Percentiles rank a stretch among this genome's conserved stretches.
Evolutionary conservation across 1,140 invertebrate genomes (phyloP).

Genomic region (Lordiphosa stackelbergi): DNA sequence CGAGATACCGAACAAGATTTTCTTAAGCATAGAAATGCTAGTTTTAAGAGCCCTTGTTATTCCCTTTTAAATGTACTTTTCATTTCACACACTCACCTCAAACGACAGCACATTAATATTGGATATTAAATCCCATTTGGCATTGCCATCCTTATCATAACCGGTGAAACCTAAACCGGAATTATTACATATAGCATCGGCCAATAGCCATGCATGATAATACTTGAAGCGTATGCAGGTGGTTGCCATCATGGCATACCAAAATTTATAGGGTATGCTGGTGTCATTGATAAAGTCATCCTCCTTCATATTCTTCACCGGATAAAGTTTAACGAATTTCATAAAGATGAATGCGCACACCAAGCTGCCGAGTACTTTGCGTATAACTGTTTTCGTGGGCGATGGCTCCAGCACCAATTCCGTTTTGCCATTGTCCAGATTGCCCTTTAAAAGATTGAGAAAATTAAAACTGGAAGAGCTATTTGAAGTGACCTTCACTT

Average conservation of each 20-base stretch:
- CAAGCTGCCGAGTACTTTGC: conserved; percentile 82
- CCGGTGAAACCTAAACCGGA: conserved; percentile 95
- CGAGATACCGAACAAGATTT: no score
- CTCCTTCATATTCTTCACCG: conserved; percentile 83
- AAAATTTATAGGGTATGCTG: conserved; percentile 78
- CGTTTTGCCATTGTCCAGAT: conserved; percentile 74
- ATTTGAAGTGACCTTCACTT: conserved; percentile 37
- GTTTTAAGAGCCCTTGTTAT: no score
- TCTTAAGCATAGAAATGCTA: no score
- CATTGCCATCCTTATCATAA: conserved; percentile 84
- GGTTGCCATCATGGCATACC: conserved; percentile 88
- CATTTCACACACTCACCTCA: conserved; percentile 84
- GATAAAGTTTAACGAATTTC: conserved; percentile 81
- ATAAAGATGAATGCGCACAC: conserved; percentile 84
- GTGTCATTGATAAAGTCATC: conserved; percentile 83
- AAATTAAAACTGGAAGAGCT: neutral
- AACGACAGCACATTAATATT: conserved; percentile 93
- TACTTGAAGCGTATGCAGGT: conserved; percentile 92
- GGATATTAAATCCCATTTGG: conserved; percentile 91
- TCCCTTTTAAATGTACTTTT: no score
- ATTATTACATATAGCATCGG: conserved; percentile 95
- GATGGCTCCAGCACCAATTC: conserved; percentile 81
- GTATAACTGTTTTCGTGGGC: conserved; percentile 80
- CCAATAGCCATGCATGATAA: conserved; percentile 97
- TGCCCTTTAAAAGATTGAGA: conserved; percentile 46